Percentiles rank a stretch among this genome's conserved stretches.
These are phyloP conservation scores for Leptonema lineaticorne DNA, from an alignment of 1,140 invertebrate species.

Conservation along the genomic window DNA sequence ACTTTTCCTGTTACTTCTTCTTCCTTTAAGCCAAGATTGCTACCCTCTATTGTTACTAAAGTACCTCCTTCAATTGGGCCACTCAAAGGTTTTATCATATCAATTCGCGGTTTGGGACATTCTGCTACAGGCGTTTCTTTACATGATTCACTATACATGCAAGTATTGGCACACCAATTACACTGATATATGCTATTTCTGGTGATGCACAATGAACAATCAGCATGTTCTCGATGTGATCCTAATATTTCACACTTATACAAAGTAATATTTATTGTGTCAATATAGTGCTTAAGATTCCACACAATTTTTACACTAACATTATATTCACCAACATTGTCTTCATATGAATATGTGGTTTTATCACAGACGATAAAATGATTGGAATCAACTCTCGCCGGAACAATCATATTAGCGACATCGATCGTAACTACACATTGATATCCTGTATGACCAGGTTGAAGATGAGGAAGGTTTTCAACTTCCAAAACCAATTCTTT, in stretches of 20 bases:
- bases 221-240: constrained; percentile 86
- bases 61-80: constrained; percentile 97
- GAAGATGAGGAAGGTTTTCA: constrained; percentile 85
- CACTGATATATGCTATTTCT: constrained; percentile 85
- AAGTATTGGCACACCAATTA: constrained; percentile 88
- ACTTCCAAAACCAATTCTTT: constrained; percentile 87
- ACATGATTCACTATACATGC: constrained; percentile 82
- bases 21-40: constrained; percentile 88
- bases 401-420: constrained; percentile 83
- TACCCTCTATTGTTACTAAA: constrained; percentile 91
- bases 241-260: constrained; percentile 95
- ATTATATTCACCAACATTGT: constrained; percentile 80
- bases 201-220: constrained; percentile 92
- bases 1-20: constrained; percentile 91
- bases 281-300: constrained; percentile 91
- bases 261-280: constrained; percentile 83
- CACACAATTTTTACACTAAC: constrained; percentile 87
- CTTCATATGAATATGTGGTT: constrained; percentile 88
- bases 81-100: constrained; percentile 91
- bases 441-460: constrained; percentile 82
- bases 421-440: constrained; percentile 91
- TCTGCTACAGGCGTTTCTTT: constrained; percentile 70
- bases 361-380: constrained; percentile 86
- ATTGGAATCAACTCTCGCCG: constrained; percentile 80
- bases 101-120: constrained; percentile 90